Conservation (phyloP, 2,888 invertebrate genomes). For the Rhodophaea formosa region DNA sequence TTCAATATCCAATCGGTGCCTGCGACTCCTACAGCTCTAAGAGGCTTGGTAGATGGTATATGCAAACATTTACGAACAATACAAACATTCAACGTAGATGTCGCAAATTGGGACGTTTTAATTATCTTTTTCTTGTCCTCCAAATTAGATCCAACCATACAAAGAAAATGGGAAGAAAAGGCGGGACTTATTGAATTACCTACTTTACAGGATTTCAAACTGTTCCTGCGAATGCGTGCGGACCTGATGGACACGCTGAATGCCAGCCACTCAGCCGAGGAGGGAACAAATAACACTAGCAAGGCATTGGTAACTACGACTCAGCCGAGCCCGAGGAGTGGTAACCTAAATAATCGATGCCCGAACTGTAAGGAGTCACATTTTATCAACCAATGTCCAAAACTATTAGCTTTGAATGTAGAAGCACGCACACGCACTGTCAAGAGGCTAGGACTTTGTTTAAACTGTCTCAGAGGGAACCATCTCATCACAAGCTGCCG, state of each 20-base stretch:
- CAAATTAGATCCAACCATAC: not conserved
- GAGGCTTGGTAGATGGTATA: not conserved
- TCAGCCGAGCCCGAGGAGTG: not conserved
- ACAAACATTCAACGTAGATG: not conserved
- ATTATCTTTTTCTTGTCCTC: not conserved
- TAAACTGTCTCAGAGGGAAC: constrained; percentile 2
- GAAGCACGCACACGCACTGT: constrained; percentile 1
- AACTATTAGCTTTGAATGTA: constrained; percentile 10
- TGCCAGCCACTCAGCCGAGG: too few species aligned
- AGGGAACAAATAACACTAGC: not conserved
- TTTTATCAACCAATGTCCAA: constrained; percentile 19
- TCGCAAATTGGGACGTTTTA: not conserved
- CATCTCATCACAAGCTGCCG: not conserved
- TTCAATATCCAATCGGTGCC: not conserved
- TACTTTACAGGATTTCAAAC: not conserved
- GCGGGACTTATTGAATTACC: not conserved
- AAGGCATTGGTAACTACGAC: not conserved
- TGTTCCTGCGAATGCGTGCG: not conserved
- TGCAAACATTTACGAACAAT: not conserved
- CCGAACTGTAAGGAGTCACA: constrained; percentile 18
- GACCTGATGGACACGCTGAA: not conserved
- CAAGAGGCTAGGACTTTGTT: constrained; percentile 2
- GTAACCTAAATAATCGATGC: constrained; percentile 1
- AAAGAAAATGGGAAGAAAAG: constrained; percentile 1
- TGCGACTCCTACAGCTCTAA: not conserved